A percentile compares a stretch with the other conserved stretches of the same genome.
phyloP scores from a whole-genome alignment of 2,888 invertebrate species.

The Agonopterix subpropinquella region DNA sequence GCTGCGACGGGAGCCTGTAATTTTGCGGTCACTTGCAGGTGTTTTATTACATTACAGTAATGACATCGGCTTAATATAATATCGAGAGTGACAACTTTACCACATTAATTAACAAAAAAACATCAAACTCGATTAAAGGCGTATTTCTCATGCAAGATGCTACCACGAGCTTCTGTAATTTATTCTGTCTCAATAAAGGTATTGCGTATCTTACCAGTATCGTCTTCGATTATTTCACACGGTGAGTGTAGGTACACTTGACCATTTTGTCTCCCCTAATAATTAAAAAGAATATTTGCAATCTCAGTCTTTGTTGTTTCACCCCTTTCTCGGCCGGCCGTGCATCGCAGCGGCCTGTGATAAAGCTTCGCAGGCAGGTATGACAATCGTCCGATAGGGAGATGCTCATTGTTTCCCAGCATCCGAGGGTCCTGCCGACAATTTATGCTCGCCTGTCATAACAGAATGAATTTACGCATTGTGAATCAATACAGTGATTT shows the following conservation, averaged over 20 bases:
- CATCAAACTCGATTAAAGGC: neutral
- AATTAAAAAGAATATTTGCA: conserved; percentile 62
- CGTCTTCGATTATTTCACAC: conserved; percentile 52
- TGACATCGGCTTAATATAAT: conserved; percentile 31
- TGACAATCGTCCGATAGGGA: conserved; percentile 52
- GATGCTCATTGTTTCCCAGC: conserved; percentile 66
- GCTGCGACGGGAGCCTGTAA: conserved; percentile 57
- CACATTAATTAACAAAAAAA: conserved; percentile 8
- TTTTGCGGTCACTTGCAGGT: conserved; percentile 66
- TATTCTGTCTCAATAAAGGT: conserved; percentile 7
- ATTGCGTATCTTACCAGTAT: neutral
- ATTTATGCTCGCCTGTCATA: conserved; percentile 74
- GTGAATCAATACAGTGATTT: conserved; percentile 71
- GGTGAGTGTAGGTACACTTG: conserved; percentile 46
- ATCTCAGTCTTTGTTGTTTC: conserved; percentile 41
- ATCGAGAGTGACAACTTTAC: conserved; percentile 20
- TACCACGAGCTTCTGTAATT: neutral
- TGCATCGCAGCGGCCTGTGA: conserved; percentile 47
- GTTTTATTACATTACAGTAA: conserved; percentile 45
- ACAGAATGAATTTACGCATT: conserved; percentile 73
- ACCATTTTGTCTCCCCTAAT: conserved; percentile 55
- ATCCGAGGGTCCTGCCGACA: conserved; percentile 66
- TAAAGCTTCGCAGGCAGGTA: conserved; percentile 63
- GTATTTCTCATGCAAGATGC: neutral
- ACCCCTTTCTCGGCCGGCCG: conserved; percentile 63